These are phyloP conservation scores for Eonycteris spelaea DNA, from an alignment of 2,113 vertebrate species.

Conservation along the genomic window DNA sequence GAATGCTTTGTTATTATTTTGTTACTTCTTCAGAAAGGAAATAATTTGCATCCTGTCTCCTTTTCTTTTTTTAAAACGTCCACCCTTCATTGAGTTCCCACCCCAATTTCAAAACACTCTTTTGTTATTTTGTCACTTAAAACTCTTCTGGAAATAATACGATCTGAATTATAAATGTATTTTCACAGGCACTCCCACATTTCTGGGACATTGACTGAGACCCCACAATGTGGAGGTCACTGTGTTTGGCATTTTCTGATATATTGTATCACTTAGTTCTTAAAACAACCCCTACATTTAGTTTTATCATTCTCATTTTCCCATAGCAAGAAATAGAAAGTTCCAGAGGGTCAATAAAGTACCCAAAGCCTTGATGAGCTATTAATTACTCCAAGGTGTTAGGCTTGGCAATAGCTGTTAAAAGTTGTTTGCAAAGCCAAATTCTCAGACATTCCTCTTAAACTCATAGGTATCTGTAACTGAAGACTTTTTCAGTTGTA, in stretches of 20 bases:
- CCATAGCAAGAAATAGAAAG: neutral
- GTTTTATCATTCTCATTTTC: neutral
- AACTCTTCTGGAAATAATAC: neutral
- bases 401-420: constrained; percentile 9
- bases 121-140: neutral
- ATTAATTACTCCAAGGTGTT: constrained; percentile 24
- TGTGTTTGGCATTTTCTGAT: neutral
- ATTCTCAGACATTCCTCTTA: constrained; percentile 31
- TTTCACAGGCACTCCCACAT: neutral
- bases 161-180: neutral
- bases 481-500: constrained; percentile 30
- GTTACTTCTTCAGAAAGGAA: neutral
- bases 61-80: neutral
- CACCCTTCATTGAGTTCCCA: neutral
- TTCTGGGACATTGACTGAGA: neutral
- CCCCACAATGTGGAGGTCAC: neutral
- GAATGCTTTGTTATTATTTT: neutral
- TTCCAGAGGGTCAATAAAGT: neutral
- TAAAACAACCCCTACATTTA: neutral
- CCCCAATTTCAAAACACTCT: neutral
- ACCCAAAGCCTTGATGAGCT: constrained; percentile 3
- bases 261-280: neutral
- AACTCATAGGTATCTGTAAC: constrained; percentile 25
- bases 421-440: neutral
- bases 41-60: neutral